Percentiles rank a stretch among this genome's conserved stretches.
Conservation (phyloP, 1,140 invertebrate species). For the Cotesia chilonis region DNA sequence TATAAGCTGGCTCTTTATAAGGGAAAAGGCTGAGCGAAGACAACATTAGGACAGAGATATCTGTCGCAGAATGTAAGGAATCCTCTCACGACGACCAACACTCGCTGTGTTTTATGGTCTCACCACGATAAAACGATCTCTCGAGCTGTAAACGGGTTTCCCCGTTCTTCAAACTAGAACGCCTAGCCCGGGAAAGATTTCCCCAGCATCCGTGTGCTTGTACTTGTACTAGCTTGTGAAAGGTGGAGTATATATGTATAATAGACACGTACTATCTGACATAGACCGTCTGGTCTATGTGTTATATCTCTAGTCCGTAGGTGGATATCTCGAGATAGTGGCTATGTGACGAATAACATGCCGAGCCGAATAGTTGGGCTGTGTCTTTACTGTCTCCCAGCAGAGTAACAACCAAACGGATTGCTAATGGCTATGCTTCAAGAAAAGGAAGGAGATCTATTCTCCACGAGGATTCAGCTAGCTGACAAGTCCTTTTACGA, state of each 20-base stretch:
- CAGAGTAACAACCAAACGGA: constrained; percentile 27
- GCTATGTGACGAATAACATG: not conserved
- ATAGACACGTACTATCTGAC: not conserved
- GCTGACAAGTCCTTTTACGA: constrained; percentile 21
- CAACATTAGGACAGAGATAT: constrained; percentile 8
- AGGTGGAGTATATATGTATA: constrained; percentile 2
- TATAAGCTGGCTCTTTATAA: not conserved
- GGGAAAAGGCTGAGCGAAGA: not conserved
- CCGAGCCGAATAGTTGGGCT: constrained; percentile 28
- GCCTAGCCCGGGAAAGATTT: constrained; percentile 19
- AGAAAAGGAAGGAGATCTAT: not conserved
- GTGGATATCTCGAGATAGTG: constrained; percentile 1
- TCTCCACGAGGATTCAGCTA: constrained; percentile 19
- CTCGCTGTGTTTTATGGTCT: constrained; percentile 38
- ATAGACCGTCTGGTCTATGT: not conserved
- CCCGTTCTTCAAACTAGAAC: constrained; percentile 28
- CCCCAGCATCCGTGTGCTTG: constrained; percentile 14
- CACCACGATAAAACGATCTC: constrained; percentile 40
- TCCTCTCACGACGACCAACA: constrained; percentile 18
- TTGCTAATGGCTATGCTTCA: constrained; percentile 20
- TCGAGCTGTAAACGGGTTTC: constrained; percentile 42
- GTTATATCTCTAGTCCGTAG: too few relatives aligned
- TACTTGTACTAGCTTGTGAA: not conserved
- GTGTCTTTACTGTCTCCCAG: constrained; percentile 10
- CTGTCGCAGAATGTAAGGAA: constrained; percentile 11